These are phyloP conservation scores for Orestias chungarensis DNA, from an alignment of 2,797 vertebrate genomes.

Conservation along the genomic window DNA sequence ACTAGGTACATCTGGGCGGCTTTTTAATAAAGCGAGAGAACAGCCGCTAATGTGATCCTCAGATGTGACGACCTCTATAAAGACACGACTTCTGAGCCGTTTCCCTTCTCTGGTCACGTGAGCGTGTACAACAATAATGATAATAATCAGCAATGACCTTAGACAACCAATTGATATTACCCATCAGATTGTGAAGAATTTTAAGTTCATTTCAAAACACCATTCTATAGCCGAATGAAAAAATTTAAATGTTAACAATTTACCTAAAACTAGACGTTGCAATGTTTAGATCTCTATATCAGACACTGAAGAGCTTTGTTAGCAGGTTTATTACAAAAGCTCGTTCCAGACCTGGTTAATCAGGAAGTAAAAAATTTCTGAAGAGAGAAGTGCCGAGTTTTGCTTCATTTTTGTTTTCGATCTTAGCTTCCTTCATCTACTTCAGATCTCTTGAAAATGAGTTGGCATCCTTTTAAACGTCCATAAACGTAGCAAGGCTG, in stretches of 20 bases:
- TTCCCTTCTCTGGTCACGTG: neutral
- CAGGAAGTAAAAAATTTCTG: too few relatives aligned
- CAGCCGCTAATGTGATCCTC: neutral
- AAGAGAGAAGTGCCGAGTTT: too few relatives aligned
- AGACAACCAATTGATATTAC: neutral
- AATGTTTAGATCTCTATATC: neutral
- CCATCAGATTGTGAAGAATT: neutral
- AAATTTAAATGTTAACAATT: neutral
- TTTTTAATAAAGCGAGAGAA: neutral
- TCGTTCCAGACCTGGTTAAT: too few relatives aligned
- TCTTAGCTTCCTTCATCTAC: too few relatives aligned
- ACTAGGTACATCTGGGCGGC: neutral
- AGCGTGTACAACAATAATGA: too few relatives aligned
- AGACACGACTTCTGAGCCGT: neutral
- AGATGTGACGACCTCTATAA: neutral
- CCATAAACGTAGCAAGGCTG: too few relatives aligned
- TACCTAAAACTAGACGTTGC: neutral
- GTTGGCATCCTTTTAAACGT: too few relatives aligned
- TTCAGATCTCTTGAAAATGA: too few relatives aligned
- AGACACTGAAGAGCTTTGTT: neutral
- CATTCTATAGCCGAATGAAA: neutral
- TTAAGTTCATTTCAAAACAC: neutral
- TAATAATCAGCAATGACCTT: neutral
- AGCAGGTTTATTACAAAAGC: neutral
- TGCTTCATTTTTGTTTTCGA: too few relatives aligned